Base-by-base conservation (phyloP, 1,140 invertebrate genomes). In the Eulimnadia texana region DNA sequence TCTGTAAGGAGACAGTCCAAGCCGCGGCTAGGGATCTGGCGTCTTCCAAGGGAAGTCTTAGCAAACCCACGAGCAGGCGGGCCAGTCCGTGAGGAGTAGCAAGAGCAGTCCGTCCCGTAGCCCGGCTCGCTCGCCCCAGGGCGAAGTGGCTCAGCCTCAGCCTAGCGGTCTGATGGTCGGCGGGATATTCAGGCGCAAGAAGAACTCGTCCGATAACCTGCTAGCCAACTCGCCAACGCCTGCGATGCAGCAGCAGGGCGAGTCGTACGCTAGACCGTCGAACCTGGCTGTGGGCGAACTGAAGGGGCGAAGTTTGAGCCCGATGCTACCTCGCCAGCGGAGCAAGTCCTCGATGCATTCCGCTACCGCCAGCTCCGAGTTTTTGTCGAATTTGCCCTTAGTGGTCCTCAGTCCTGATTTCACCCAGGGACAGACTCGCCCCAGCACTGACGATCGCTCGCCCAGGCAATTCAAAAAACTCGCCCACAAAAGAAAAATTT, bases 141-240 rank as follows among this genome's bases (percentile, higher is more conserved):
- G 23, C 23, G 55, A 49, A 19, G 27, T 47, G 2, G 28, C 60
- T 25, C 23, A 25, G 11, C 33, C 60, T n/a, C n/a, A n/a, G 22
- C 51, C 52, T 13, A 28, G 20, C 47, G 47, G 60, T 61, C 33
- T 54, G 50, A 58, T 42, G 55, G 27, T 58, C 16, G 27, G 25
- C 3, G 53, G 60, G 9, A 25, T 61, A 22, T 61, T 61, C 23
- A 20, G 60, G 11, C 60, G 60, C 22, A 61, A 61, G 33, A 61
- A 51, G 13, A 61, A 51, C n/a, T 51, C 60, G 6, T 53, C 50
- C 23, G 60, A 61, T 13, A 50, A 29, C 50, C 33, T 33, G 13
- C 22, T 33, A 19, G 27, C 28, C 25, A 57, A 33, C n/a, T 57
- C 55, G 27, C 22, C 55, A 20, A 13, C 55, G 13, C 33, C 24